Evolutionary conservation across 2,888 invertebrate species (phyloP).

Genomic region (Cheilosia scutellata): DNA sequence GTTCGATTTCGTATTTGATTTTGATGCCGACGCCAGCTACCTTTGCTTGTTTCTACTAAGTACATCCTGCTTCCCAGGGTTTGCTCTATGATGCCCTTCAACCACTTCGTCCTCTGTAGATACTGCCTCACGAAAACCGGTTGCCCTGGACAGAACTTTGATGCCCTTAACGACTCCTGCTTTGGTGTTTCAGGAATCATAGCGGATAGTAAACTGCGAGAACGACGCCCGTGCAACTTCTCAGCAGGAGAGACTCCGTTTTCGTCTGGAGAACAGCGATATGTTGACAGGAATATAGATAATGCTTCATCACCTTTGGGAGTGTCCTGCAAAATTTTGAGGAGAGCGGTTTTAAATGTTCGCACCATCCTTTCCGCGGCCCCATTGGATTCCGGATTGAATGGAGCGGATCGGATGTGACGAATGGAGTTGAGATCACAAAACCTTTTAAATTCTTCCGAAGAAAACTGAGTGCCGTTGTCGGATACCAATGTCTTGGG

Average conservation of each 20-base stretch:
- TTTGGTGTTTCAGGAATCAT: background rate
- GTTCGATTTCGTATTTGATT: background rate
- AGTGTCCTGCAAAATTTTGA: slow-evolving; percentile 16
- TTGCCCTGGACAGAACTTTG: background rate
- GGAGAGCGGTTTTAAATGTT: slow-evolving; percentile 30
- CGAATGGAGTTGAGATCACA: slow-evolving; percentile 73
- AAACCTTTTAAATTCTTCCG: slow-evolving; percentile 75
- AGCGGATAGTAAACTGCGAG: background rate
- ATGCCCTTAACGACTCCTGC: background rate
- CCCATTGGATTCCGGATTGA: slow-evolving; percentile 75
- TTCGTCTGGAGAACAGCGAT: slow-evolving; percentile 22
- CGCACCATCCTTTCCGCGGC: slow-evolving; percentile 72
- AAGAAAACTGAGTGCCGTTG: slow-evolving; percentile 76
- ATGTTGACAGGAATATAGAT: slow-evolving; percentile 21
- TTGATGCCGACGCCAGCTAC: slow-evolving; percentile 8
- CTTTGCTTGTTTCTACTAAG: background rate
- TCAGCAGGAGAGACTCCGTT: slow-evolving; percentile 33
- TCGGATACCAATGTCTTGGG: slow-evolving; percentile 75
- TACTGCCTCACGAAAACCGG: background rate
- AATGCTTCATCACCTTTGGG: slow-evolving; percentile 16
- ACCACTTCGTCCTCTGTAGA: slow-evolving; percentile 8
- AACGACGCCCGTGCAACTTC: slow-evolving; percentile 2
- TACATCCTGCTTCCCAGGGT: slow-evolving; percentile 10
- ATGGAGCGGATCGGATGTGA: slow-evolving; percentile 73
- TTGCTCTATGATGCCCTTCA: background rate